These are phyloP conservation scores for Endotricha flammealis DNA, from an alignment of 2,888 invertebrate genomes.

Conservation along the genomic window DNA sequence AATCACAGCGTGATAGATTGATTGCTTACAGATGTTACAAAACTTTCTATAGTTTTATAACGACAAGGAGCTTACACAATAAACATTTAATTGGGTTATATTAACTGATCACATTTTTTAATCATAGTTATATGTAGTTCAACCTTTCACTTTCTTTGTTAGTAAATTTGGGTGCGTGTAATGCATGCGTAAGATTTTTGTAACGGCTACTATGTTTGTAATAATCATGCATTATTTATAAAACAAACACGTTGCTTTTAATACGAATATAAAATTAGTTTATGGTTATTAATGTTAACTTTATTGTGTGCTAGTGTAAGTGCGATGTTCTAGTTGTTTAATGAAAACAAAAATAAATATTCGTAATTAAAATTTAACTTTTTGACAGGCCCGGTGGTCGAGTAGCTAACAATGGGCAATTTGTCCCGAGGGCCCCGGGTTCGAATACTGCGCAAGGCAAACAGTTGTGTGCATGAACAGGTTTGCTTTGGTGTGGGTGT, in stretches of 20 bases:
- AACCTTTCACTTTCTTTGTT: conserved; percentile 67
- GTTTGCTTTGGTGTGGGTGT: too few species aligned
- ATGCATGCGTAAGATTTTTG: conserved; percentile 23
- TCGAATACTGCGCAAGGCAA: too few species aligned
- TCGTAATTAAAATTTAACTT: too few species aligned
- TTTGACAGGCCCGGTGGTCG: too few species aligned
- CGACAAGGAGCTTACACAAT: conserved; percentile 61
- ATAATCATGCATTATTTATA: conserved; percentile 9
- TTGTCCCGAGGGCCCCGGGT: too few species aligned
- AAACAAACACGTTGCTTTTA: conserved; percentile 1
- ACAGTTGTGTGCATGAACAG: too few species aligned
- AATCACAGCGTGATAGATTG: conserved; percentile 57
- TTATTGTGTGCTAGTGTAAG: too few species aligned
- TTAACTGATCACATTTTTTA: conserved; percentile 63
- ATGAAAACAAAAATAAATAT: too few species aligned
- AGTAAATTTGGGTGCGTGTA: conserved; percentile 35
- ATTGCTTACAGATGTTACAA: conserved; percentile 43
- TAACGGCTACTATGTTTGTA: conserved; percentile 12
- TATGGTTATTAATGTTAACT: conserved; percentile 1
- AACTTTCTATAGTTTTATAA: conserved; percentile 51
- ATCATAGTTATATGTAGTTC: conserved; percentile 45
- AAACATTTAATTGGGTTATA: conserved; percentile 63
- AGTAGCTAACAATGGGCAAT: too few species aligned
- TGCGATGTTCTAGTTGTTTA: too few species aligned
- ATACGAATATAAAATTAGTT: conserved; percentile 4